These are phyloP conservation scores for Lethenteron reissneri DNA, from an alignment of 2,113 vertebrate species.

Conservation along the genomic window DNA sequence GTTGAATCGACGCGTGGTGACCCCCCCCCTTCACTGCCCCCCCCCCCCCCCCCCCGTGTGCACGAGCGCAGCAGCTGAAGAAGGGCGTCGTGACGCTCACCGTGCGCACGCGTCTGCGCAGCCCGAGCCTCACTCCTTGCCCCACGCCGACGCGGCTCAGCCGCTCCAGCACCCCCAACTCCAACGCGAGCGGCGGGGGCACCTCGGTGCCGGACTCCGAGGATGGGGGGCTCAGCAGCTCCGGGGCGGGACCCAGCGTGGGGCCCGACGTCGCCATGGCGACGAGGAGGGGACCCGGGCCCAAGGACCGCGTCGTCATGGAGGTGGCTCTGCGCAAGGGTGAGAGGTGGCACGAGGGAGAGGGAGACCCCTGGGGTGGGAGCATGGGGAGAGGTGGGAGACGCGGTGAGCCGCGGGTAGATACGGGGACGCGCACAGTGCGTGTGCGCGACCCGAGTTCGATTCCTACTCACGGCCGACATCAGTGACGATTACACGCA, in stretches of 20 bases:
- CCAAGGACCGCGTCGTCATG: slow-evolving; percentile 80
- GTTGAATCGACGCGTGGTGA: too few relatives aligned
- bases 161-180: slow-evolving; percentile 55
- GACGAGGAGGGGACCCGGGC: slow-evolving; percentile 40
- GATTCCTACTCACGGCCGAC: too few relatives aligned
- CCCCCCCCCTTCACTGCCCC: too few relatives aligned
- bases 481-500: too few relatives aligned
- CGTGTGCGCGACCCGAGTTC: too few relatives aligned
- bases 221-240: slow-evolving; percentile 20
- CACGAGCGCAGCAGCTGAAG: slow-evolving; percentile 46
- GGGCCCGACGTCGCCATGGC: neutral
- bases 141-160: slow-evolving; percentile 54
- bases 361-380: neutral
- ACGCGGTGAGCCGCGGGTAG: neutral
- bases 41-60: too few relatives aligned
- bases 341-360: slow-evolving; percentile 13
- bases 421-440: too few relatives aligned
- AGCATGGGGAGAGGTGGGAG: neutral
- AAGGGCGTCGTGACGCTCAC: slow-evolving; percentile 76
- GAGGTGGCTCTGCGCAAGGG: slow-evolving; percentile 84
- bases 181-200: slow-evolving; percentile 17
- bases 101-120: slow-evolving; percentile 64
- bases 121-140: slow-evolving; percentile 68
- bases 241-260: too few relatives aligned
- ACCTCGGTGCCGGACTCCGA: slow-evolving; percentile 17